Conservation (phyloP, 2,888 invertebrate genomes). For the Hipparchia semele region DNA sequence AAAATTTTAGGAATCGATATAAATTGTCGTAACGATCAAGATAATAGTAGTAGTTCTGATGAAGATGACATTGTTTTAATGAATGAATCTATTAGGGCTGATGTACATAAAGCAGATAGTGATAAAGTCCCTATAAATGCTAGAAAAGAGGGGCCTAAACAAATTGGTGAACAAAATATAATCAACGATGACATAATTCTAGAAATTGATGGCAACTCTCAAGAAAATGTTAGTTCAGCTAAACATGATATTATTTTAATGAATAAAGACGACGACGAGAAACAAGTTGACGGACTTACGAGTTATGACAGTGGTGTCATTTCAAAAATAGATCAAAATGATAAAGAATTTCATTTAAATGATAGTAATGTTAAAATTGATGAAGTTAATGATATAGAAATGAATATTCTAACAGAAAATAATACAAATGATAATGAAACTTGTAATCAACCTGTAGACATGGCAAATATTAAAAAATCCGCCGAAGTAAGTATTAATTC, state of each 20-base stretch:
- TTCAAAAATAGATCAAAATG: constrained; percentile 20
- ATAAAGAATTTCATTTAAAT: constrained; percentile 14
- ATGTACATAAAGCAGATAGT: constrained; percentile 42
- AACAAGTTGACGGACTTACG: constrained; percentile 3
- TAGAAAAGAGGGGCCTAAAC: constrained; percentile 16
- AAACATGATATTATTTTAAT: constrained; percentile 21
- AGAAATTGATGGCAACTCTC: neutral
- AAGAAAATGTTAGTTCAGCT: neutral
- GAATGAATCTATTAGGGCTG: constrained; percentile 46
- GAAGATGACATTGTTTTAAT: constrained; percentile 25
- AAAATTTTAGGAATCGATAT: neutral
- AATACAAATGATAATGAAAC: neutral
- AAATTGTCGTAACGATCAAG: neutral
- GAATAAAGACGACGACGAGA: constrained; percentile 24
- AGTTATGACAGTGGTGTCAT: constrained; percentile 23
- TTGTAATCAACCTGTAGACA: constrained; percentile 16
- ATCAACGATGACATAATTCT: neutral
- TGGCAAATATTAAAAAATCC: neutral
- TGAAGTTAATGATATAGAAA: constrained; percentile 11
- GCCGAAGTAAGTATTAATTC: neutral
- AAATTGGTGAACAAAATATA: constrained; percentile 5
- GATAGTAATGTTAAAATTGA: constrained; percentile 1
- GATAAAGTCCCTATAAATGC: constrained; percentile 1
- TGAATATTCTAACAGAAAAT: constrained; percentile 10
- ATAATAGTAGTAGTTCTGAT: neutral